phyloP scores from a whole-genome alignment of 2,113 vertebrate genomes.

The Rhea pennata region DNA sequence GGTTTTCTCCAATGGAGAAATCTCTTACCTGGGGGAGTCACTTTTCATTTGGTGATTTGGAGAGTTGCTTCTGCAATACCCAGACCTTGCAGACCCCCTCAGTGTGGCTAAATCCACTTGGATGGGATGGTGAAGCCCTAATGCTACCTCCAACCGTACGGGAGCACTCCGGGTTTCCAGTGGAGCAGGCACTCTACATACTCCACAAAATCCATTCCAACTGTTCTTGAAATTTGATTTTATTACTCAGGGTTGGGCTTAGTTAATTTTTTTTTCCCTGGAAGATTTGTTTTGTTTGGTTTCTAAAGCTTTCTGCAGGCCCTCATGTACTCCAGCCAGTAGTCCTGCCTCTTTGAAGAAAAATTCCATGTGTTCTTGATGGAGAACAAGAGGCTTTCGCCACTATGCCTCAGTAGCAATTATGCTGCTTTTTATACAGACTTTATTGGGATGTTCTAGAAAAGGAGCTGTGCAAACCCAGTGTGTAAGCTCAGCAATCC shows the following conservation, averaged over 20 bases:
- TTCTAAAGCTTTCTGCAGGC: background rate
- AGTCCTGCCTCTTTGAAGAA: background rate
- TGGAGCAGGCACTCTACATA: background rate
- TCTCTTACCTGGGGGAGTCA: background rate
- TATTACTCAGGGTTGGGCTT: background rate
- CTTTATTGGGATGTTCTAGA: constrained; percentile 3
- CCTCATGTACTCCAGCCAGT: background rate
- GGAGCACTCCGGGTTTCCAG: background rate
- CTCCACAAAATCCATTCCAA: background rate
- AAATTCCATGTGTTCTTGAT: background rate
- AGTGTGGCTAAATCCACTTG: background rate
- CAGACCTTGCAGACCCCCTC: background rate
- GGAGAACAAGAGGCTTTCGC: background rate
- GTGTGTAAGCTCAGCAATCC: background rate
- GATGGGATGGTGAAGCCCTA: background rate
- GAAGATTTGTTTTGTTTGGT: background rate
- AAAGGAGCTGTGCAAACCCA: background rate
- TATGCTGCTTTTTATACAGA: background rate
- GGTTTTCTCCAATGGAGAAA: background rate
- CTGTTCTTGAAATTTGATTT: background rate
- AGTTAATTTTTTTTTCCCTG: background rate
- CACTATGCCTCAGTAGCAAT: constrained; percentile 27
- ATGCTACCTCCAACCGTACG: background rate
- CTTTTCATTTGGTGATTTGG: background rate
- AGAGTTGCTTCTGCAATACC: background rate